These are phyloP conservation scores for Thymallus thymallus DNA, from an alignment of 2,113 vertebrate genomes.

Conservation along the genomic window DNA sequence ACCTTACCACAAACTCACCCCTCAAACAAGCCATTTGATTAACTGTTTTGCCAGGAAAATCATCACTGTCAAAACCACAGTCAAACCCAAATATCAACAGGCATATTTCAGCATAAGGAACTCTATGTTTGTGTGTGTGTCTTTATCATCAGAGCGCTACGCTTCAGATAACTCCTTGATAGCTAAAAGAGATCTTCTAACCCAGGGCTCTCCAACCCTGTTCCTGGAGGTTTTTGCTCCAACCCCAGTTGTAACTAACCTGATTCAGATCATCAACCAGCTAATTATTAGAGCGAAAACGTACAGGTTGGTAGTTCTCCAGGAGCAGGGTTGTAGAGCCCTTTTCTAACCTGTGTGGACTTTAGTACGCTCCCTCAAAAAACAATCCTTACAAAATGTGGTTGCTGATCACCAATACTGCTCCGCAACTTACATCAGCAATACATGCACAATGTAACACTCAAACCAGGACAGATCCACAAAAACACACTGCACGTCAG, in stretches of 20 bases:
- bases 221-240: no score
- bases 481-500: conserved; percentile 14
- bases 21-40: background rate
- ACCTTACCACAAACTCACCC: background rate
- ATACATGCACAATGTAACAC: background rate
- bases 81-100: background rate
- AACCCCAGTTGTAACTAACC: no score
- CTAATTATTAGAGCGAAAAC: no score
- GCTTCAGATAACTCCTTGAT: no score
- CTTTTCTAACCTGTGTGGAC: no score
- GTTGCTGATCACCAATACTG: background rate
- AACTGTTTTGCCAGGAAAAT: background rate
- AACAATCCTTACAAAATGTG: conserved; percentile 3
- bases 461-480: conserved; percentile 9
- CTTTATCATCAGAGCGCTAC: background rate
- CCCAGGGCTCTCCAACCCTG: no score
- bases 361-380: conserved; percentile 14
- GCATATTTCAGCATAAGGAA: background rate
- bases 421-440: background rate
- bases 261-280: no score
- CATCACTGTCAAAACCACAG: background rate
- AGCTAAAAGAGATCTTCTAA: no score
- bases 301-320: no score
- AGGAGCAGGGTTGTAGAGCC: no score
- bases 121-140: background rate